Evolutionary conservation across 1,140 invertebrate species (phyloP).

Genomic region (Probaryconus sp.): DNA sequence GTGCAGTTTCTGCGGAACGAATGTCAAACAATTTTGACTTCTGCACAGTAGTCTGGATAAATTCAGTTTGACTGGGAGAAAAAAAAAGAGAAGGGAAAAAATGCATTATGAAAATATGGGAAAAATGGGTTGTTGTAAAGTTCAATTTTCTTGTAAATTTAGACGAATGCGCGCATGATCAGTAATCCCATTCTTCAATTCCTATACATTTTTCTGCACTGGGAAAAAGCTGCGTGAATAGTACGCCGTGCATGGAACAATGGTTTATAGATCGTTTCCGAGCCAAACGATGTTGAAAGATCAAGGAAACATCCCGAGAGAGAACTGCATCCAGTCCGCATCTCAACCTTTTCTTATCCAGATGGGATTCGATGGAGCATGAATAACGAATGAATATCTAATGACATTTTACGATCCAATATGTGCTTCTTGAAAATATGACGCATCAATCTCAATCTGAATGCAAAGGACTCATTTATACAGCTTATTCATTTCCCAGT

Average conservation of each 20-base stretch:
- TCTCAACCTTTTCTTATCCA: constrained; percentile 40
- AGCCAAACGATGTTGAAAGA: constrained; percentile 69
- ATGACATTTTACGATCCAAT: constrained; percentile 70
- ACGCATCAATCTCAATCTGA: constrained; percentile 57
- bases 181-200: constrained; percentile 7
- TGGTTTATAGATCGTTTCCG: constrained; percentile 44
- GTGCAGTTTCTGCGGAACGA: no score
- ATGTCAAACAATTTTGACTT: no score
- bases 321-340: constrained; percentile 27
- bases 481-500: constrained; percentile 8
- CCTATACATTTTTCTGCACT: constrained; percentile 3
- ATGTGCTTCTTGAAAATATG: constrained; percentile 54
- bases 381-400: constrained; percentile 75
- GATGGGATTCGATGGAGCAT: constrained; percentile 64
- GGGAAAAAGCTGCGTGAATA: constrained; percentile 2
- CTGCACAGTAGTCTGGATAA: no score
- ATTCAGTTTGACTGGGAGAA: no score
- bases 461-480: constrained; percentile 10
- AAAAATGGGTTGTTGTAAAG: neutral
- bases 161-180: neutral
- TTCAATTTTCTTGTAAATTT: constrained; percentile 5
- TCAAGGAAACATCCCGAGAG: constrained; percentile 60
- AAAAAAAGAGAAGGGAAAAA: no score
- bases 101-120: no score
- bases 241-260: constrained; percentile 18